These are phyloP conservation scores for Dione juno DNA, from an alignment of 2,888 invertebrate species.

Conservation along the genomic window DNA sequence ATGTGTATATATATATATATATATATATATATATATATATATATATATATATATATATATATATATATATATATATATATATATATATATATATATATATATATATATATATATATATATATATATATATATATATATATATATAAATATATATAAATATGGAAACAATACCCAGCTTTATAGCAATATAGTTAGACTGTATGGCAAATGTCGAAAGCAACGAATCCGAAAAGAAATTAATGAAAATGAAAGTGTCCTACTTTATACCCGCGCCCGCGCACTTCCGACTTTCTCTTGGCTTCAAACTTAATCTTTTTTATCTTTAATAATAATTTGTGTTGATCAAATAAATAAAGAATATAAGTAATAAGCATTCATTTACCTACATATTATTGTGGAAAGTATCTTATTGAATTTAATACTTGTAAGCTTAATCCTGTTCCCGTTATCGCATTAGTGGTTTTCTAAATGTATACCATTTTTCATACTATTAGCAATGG, in stretches of 20 bases:
- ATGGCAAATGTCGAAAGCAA: slow-evolving; percentile 66
- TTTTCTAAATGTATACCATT: too few relatives aligned
- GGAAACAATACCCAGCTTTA: not conserved
- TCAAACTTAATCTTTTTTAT: slow-evolving; percentile 70
- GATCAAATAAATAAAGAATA: not conserved
- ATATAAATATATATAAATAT: too few relatives aligned
- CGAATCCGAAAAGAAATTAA: slow-evolving; percentile 82
- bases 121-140: too few relatives aligned
- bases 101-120: too few relatives aligned
- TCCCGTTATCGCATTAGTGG: too few relatives aligned
- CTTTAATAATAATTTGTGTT: slow-evolving; percentile 31
- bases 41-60: too few relatives aligned
- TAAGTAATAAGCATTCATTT: not conserved
- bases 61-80: too few relatives aligned
- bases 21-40: too few relatives aligned
- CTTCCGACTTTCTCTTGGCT: slow-evolving; percentile 75
- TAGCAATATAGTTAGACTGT: slow-evolving; percentile 27
- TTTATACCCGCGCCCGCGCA: slow-evolving; percentile 57
- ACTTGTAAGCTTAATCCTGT: not conserved
- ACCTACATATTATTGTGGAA: not conserved
- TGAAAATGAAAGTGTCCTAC: slow-evolving; percentile 83
- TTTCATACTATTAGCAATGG: too few relatives aligned
- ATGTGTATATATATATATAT: too few relatives aligned
- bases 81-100: too few relatives aligned
- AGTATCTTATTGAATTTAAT: not conserved